Evolutionary conservation across 2,888 invertebrate genomes (phyloP).

Genomic region (Diaperis boleti): DNA sequence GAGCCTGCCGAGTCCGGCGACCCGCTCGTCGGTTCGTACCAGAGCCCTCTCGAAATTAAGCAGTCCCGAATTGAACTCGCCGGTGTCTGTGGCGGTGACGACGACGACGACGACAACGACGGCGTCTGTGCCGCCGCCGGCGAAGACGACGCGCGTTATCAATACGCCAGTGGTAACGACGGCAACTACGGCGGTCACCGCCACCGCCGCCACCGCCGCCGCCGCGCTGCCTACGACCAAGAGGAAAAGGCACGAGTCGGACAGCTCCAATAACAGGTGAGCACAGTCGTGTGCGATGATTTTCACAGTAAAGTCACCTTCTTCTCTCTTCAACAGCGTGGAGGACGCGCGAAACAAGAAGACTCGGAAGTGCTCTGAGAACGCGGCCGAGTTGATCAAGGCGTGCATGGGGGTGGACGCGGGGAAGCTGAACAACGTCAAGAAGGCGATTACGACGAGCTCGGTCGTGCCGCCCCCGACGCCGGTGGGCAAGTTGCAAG

Average conservation of each 20-base stretch:
- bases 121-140: conserved; percentile 32
- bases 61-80: conserved; percentile 70
- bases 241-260: conserved; percentile 84
- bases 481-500: conserved; percentile 56
- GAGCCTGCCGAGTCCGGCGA: conserved; percentile 63
- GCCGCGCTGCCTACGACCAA: conserved; percentile 67
- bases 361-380: conserved; percentile 71
- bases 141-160: conserved; percentile 52
- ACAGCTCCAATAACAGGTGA: conserved; percentile 81
- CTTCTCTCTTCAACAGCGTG: conserved; percentile 70
- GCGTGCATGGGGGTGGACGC: conserved; percentile 61
- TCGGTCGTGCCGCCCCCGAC: conserved; percentile 36
- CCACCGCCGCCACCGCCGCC: conserved; percentile 40
- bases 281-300: too few species aligned
- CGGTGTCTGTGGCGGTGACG: conserved; percentile 44
- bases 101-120: conserved; percentile 41
- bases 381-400: conserved; percentile 62
- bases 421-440: conserved; percentile 62
- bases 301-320: too few species aligned
- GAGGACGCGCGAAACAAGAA: conserved; percentile 61
- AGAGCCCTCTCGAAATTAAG: conserved; percentile 77
- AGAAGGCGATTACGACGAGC: conserved; percentile 61
- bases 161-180: conserved; percentile 24
- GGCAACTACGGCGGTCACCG: conserved; percentile 53
- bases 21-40: conserved; percentile 72